These are phyloP conservation scores for Autographa gamma DNA, from an alignment of 2,888 invertebrate species.

Conservation along the genomic window DNA sequence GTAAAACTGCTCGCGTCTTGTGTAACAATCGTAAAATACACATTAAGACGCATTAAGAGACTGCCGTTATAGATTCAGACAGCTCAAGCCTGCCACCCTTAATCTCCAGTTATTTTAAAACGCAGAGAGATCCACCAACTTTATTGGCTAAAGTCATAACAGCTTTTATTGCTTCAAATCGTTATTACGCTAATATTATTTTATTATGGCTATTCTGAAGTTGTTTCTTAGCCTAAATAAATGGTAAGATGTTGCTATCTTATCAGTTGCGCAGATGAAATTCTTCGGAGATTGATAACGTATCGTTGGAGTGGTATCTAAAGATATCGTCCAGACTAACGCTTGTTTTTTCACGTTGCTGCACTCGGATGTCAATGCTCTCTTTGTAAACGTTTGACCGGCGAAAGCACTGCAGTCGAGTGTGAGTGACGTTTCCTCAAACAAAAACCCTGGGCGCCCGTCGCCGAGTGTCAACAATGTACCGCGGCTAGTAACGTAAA, in stretches of 20 bases:
- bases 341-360: conserved; percentile 55
- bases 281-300: conserved; percentile 64
- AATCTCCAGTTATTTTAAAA: conserved; percentile 87
- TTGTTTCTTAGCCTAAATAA: conserved; percentile 75
- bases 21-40: conserved; percentile 88
- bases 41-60: conserved; percentile 88
- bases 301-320: conserved; percentile 60
- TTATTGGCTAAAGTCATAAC: conserved; percentile 86
- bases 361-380: conserved; percentile 66
- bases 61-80: conserved; percentile 75
- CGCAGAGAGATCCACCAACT: conserved; percentile 79
- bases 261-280: conserved; percentile 73
- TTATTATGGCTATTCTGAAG: conserved; percentile 79
- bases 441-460: conserved; percentile 66
- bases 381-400: conserved; percentile 59
- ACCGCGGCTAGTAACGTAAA: conserved; percentile 75
- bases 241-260: conserved; percentile 71
- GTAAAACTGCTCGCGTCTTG: conserved; percentile 86
- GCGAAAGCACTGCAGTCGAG: conserved; percentile 73
- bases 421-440: conserved; percentile 71
- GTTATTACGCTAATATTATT: conserved; percentile 85
- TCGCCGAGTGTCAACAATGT: conserved; percentile 72
- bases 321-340: conserved; percentile 57
- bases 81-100: conserved; percentile 81
- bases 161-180: conserved; percentile 84